Evolutionary conservation across 2,888 invertebrate species (phyloP).

Genomic region (Leptothorax acervorum): DNA sequence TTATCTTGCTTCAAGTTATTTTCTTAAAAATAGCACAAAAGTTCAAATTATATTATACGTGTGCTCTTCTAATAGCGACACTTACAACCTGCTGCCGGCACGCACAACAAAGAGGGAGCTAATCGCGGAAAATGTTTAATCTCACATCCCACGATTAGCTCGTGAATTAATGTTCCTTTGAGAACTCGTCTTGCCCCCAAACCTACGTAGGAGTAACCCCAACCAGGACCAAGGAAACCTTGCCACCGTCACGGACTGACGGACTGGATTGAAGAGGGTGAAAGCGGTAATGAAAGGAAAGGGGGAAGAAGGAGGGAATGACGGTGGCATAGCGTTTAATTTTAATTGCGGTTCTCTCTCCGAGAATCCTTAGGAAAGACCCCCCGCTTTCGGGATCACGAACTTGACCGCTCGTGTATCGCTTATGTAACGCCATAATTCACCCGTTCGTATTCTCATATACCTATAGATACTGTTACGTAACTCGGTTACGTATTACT

Average conservation of each 20-base stretch:
- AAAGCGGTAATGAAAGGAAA: constrained; percentile 58
- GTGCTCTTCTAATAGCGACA: constrained; percentile 9
- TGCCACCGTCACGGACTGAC: constrained; percentile 77
- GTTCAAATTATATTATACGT: constrained; percentile 21
- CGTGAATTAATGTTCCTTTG: constrained; percentile 82
- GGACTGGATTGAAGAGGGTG: constrained; percentile 67
- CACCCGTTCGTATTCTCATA: constrained; percentile 64
- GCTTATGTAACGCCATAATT: constrained; percentile 79
- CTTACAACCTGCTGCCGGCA: constrained; percentile 57
- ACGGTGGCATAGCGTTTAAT: constrained; percentile 79
- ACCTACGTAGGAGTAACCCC: constrained; percentile 68
- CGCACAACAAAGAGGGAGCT: constrained; percentile 74
- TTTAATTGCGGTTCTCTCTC: constrained; percentile 82
- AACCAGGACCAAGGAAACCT: constrained; percentile 68
- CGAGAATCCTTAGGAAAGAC: constrained; percentile 80
- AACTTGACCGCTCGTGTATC: constrained; percentile 68
- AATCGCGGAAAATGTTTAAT: constrained; percentile 83
- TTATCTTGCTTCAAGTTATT: constrained; percentile 26
- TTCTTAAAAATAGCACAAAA: constrained; percentile 23
- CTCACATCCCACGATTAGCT: constrained; percentile 78
- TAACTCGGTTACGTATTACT: constrained; percentile 45
- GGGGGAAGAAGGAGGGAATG: constrained; percentile 60
- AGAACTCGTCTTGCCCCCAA: constrained; percentile 73
- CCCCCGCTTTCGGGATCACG: constrained; percentile 71
- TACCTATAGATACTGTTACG: constrained; percentile 53